Evolutionary conservation across 1,140 invertebrate genomes (phyloP).

Genomic region (Tetragonula clypearis): DNA sequence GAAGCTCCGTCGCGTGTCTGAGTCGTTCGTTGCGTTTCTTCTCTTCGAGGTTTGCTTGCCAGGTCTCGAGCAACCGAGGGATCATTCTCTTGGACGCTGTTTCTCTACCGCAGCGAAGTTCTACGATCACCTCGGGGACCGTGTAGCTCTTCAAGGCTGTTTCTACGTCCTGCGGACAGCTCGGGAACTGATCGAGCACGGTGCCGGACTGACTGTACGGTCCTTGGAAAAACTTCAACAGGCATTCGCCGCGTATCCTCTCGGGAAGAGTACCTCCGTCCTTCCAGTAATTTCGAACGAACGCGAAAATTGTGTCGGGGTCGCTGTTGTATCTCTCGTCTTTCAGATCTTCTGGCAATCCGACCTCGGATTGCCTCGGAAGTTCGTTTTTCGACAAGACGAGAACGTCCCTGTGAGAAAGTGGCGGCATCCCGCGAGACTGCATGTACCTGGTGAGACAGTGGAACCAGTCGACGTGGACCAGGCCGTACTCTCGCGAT

Average conservation of each 20-base stretch:
- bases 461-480: conserved; percentile 80
- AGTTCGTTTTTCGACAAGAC: conserved; percentile 73
- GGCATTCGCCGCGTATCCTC: conserved; percentile 74
- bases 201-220: conserved; percentile 79
- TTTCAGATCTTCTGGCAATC: conserved; percentile 41
- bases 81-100: conserved; percentile 74
- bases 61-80: conserved; percentile 71
- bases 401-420: conserved; percentile 57
- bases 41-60: conserved; percentile 67
- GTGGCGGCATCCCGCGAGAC: conserved; percentile 34
- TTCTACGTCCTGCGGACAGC: conserved; percentile 79
- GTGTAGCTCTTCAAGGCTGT: conserved; percentile 78
- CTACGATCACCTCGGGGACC: conserved; percentile 83
- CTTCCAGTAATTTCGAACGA: conserved; percentile 78
- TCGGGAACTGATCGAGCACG: conserved; percentile 84
- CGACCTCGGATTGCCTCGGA: conserved; percentile 63
- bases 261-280: conserved; percentile 73
- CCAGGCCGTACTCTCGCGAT: conserved; percentile 81
- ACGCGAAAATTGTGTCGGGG: conserved; percentile 19
- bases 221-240: conserved; percentile 78
- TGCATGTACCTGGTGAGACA: conserved; percentile 65
- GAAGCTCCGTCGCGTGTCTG: conserved; percentile 9
- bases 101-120: conserved; percentile 75
- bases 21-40: conserved; percentile 71
- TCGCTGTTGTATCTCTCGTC: conserved; percentile 49